A percentile compares a stretch with the other conserved stretches of the same genome.
Evolutionary conservation across 2,888 invertebrate species (phyloP).

Genomic region (Netelia melanura): DNA sequence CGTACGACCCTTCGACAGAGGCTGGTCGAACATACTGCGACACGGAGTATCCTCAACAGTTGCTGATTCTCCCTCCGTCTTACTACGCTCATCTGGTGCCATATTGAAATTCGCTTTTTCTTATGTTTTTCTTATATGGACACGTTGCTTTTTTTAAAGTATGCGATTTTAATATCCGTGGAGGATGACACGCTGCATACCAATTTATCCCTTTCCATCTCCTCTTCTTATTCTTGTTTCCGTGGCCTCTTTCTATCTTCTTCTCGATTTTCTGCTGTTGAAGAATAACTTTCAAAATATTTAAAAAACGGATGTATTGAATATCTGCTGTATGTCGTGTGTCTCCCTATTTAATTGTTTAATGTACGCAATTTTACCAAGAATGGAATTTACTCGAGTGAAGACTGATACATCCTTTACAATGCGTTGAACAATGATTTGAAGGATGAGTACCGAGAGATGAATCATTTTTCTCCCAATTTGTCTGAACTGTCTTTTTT

Average conservation of each 20-base stretch:
- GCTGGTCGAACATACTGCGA: slow-evolving; percentile 36
- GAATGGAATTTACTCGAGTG: too few relatives aligned
- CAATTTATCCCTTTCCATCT: neutral
- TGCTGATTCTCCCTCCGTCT: neutral
- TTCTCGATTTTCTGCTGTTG: neutral
- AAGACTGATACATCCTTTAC: too few relatives aligned
- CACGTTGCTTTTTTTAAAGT: neutral
- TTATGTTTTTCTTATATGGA: neutral
- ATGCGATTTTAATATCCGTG: neutral
- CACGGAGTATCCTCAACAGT: neutral
- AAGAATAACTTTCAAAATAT: neutral
- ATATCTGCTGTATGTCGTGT: too few relatives aligned
- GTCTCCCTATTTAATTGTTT: too few relatives aligned
- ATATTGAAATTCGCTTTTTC: neutral
- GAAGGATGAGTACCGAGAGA: too few relatives aligned
- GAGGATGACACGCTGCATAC: neutral
- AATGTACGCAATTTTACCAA: too few relatives aligned
- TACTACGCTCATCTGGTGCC: neutral
- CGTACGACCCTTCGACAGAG: slow-evolving; percentile 48
- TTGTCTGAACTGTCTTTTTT: too few relatives aligned
- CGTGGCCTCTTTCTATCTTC: neutral
- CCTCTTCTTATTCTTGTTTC: neutral
- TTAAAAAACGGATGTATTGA: neutral
- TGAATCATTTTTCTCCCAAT: too few relatives aligned
- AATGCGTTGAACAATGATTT: too few relatives aligned